Evolutionary conservation across 1,140 invertebrate genomes (phyloP), one percentile per base, ranked within the genome.

Genomic region (Ceratitis capitata): DNA sequence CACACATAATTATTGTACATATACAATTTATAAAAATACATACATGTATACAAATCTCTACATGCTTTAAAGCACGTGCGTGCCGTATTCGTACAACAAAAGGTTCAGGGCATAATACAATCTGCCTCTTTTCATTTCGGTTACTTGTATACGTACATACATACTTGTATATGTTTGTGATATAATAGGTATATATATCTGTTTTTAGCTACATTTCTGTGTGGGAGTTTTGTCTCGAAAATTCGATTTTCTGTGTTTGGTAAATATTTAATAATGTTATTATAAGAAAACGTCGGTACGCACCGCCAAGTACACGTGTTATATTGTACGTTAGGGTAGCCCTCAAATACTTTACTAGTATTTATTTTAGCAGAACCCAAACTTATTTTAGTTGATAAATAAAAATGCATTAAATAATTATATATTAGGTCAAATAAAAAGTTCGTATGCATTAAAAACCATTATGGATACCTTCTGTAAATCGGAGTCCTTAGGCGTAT

Each of bases 231-330:
- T 78, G 69, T 39, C 39, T 10, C 35, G 16, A 35, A 78, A 78
- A 78, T 45, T 23, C 69, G n/a, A 42, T 78, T 45, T 78, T 78
- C 19, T 45, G 14, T 4, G 39, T 26, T 42, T 78, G 69, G n/a
- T 78, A 45, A 78, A 78, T 78, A 78, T 78, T 78, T 78, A 78
- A 78, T 78, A 10, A 45, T 78, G n/a, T 78, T 78, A 69, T 78
- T 78, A 78, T 47, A 78, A 45, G 39, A 12, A 26, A 16, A 78
- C 26, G 42, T 47, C 61, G 5, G 16, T 78, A 26, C 19, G 64
- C 39, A n/a, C 35, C 12, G 6, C 0, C 58, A 4, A 23, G 14
- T 12, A 61, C 29, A 69, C 32, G 19, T 64, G 49, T 1, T n/a
- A n/a, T n/a, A n/a, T n/a, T n/a, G n/a, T n/a, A n/a, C n/a, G n/a